Evolutionary conservation across 2,888 invertebrate genomes (phyloP), one percentile per base, ranked within the genome.

Genomic region (Proisotoma minuta): DNA sequence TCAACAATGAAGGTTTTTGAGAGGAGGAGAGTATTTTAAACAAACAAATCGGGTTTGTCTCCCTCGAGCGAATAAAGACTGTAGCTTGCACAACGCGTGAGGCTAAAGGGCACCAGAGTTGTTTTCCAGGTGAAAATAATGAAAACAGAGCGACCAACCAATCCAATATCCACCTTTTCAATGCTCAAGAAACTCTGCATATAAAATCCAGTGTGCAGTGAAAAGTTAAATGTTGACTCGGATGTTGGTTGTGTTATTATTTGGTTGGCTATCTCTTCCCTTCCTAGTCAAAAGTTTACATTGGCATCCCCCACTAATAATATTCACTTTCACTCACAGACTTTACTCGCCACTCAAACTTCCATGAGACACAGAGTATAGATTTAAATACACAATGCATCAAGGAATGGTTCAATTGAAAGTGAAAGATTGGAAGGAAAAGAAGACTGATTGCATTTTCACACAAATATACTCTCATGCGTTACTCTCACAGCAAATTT

Each of bases 381-480:
- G n/a, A n/a, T n/a, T n/a, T n/a, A n/a, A n/a, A n/a, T n/a, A n/a
- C n/a, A n/a, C n/a, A n/a, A n/a, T n/a, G n/a, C n/a, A n/a, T n/a
- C n/a, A n/a, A n/a, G n/a, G n/a, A n/a, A n/a, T n/a, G n/a, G 43
- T 43, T 15, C 15, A 43, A 43, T 5, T 43, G 43, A 43, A 43
- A 4, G 18, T 18, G 20, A 20, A 4, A 23, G 23, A 24, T 23
- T 49, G 49, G 12, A 18, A 47, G 22, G n/a, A 24, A 22, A 49
- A 24, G 49, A 49, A 18, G 49, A 49, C 49, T 12, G 49, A 49
- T 49, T 49, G 49, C n/a, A 23, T 57, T 50, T 59, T 29, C 39
- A 50, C 51, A 49, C 51, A 51, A 51, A 59, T 59, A 51, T n/a
- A n/a, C n/a, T n/a, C n/a, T n/a, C n/a, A n/a, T 39, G 59, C 59